Percentiles rank a stretch among this genome's conserved stretches.
phyloP scores from a whole-genome alignment of 2,113 vertebrate species.

The Cephalopterus ornatus region DNA sequence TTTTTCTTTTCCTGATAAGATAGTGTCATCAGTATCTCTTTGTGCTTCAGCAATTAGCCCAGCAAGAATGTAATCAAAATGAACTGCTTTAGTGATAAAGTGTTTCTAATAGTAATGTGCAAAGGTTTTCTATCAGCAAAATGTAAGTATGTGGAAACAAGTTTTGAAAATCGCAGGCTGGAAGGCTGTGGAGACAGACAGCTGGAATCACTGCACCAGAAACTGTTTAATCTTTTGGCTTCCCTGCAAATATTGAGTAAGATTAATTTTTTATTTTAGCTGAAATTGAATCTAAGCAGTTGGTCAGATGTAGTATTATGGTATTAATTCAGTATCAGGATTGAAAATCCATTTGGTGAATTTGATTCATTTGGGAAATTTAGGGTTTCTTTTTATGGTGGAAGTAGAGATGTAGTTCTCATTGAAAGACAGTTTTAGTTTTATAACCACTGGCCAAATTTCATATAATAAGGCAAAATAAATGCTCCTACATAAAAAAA shows the following conservation, averaged over 20 bases:
- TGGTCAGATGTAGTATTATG: not conserved
- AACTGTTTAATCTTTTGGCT: not conserved
- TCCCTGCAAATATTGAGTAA: not conserved
- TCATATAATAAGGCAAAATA: not conserved
- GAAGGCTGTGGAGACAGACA: not conserved
- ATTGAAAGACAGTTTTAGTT: not conserved
- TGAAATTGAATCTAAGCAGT: not conserved
- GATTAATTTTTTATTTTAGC: not conserved
- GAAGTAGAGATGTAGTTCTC: not conserved
- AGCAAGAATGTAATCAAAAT: not conserved
- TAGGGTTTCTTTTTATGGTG: not conserved
- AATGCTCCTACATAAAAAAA: not conserved
- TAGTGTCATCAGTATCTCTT: not conserved
- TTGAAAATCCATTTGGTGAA: not conserved
- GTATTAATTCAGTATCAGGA: not conserved
- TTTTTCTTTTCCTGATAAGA: not conserved
- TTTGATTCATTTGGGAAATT: not conserved
- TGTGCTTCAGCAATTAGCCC: not conserved
- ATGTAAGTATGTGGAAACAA: not conserved
- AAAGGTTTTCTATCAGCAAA: not conserved
- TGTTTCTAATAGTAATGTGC: not conserved
- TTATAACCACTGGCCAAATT: not conserved
- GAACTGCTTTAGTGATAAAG: not conserved
- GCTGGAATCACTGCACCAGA: not conserved
- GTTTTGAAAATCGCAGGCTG: not conserved